These are phyloP conservation scores for Epizoanthus stellaris DNA, from an alignment of 92 coral and sea anemone genomes.

Conservation along the genomic window DNA sequence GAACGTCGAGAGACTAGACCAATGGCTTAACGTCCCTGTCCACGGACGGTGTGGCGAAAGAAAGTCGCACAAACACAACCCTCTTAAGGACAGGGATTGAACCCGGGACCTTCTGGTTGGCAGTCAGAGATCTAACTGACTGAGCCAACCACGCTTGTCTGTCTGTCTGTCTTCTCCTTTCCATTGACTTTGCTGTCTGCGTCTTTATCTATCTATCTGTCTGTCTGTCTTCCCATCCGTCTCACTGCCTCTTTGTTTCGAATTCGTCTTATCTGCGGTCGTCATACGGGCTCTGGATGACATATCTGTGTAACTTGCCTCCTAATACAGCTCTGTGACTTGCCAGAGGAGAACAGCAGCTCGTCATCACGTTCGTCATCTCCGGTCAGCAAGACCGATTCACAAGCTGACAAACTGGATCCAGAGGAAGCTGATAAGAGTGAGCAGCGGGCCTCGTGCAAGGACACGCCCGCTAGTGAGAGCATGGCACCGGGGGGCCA, in stretches of 20 bases:
- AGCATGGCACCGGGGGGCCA: background rate
- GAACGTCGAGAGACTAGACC: too few relatives aligned
- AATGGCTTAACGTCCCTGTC: too few relatives aligned
- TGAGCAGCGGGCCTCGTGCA: background rate
- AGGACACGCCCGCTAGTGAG: constrained; percentile 15
- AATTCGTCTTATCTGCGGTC: too few relatives aligned
- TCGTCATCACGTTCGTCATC: constrained; percentile 35
- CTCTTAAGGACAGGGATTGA: too few relatives aligned
- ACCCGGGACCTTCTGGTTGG: too few relatives aligned
- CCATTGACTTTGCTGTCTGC: background rate
- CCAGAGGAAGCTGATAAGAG: constrained; percentile 7
- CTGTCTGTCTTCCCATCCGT: background rate
- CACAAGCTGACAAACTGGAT: constrained; percentile 27
- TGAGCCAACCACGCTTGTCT: background rate
- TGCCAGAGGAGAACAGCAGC: constrained; percentile 34
- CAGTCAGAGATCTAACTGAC: too few relatives aligned
- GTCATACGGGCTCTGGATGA: too few relatives aligned
- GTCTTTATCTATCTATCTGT: background rate
- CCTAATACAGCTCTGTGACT: constrained; percentile 23
- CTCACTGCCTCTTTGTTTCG: background rate
- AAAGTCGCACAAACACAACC: too few relatives aligned
- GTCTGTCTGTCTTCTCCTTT: background rate
- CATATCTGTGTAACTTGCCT: background rate
- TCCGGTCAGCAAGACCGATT: constrained; percentile 28
- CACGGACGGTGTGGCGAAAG: too few relatives aligned